Percentiles rank a stretch among this genome's conserved stretches.
phyloP scores from a whole-genome alignment of 2,113 vertebrate genomes.

The Muntiacus muntjak region DNA sequence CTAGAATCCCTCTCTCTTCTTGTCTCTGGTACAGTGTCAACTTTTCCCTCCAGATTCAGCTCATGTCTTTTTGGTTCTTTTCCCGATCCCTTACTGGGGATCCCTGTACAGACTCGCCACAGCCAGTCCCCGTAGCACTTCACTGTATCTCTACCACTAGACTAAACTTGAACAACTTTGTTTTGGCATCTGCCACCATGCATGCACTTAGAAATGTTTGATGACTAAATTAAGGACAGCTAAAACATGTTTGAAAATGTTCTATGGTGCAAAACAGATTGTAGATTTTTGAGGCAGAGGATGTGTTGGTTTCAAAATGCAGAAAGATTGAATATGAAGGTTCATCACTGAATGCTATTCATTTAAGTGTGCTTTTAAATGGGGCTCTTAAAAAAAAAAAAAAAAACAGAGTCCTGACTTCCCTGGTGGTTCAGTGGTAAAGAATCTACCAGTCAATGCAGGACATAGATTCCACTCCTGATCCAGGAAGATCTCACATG shows the following conservation, averaged over 20 bases:
- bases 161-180: neutral
- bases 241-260: constrained; percentile 3
- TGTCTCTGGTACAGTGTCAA: neutral
- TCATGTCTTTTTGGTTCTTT: constrained; percentile 32
- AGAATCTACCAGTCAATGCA: neutral
- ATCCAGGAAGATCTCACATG: neutral
- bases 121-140: neutral
- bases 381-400: neutral
- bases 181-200: neutral
- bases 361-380: constrained; percentile 39
- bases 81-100: neutral
- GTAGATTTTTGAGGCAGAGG: neutral
- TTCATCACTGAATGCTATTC: neutral
- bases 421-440: neutral
- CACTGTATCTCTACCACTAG: neutral
- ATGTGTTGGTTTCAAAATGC: neutral
- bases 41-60: neutral
- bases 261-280: neutral
- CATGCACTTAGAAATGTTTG: constrained; percentile 1
- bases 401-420: neutral
- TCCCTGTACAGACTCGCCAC: neutral
- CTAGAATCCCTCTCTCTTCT: neutral
- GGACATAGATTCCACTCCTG: neutral
- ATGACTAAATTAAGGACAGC: neutral
- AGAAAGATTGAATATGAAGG: neutral